A percentile compares a stretch with the other conserved stretches of the same genome.
These are phyloP conservation scores for Nestor notabilis DNA, from an alignment of 2,113 vertebrate genomes.

Conservation along the genomic window DNA sequence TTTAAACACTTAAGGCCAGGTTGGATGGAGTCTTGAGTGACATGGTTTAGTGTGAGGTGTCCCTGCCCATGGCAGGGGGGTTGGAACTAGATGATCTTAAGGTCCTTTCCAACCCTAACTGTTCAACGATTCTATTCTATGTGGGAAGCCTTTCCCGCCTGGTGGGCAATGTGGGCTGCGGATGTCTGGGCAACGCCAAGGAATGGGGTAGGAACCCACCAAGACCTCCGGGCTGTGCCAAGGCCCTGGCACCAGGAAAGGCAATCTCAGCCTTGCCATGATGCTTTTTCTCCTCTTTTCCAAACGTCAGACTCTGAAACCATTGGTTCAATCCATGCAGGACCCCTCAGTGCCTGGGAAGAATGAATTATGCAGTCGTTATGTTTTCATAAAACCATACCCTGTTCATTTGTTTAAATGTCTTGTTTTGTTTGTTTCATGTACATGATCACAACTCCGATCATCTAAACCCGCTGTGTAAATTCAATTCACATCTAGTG, in stretches of 20 bases:
- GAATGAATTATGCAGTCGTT: neutral
- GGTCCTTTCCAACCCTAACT: no score
- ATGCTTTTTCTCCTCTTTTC: neutral
- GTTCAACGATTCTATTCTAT: no score
- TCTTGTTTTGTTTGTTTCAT: neutral
- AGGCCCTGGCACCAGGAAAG: neutral
- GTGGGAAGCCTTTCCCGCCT: neutral
- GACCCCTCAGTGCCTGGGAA: neutral
- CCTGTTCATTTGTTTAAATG: slow-evolving; percentile 26
- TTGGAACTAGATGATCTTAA: no score
- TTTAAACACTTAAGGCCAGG: no score
- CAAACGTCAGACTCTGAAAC: neutral
- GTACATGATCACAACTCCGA: neutral
- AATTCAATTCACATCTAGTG: neutral
- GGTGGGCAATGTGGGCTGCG: accelerated
- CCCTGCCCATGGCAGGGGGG: no score
- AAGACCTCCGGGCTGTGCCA: neutral
- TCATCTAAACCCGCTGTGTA: neutral
- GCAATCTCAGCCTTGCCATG: neutral
- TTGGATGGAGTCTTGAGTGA: no score
- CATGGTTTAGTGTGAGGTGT: no score
- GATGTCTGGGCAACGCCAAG: neutral
- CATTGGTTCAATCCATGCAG: neutral
- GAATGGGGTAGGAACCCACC: neutral
- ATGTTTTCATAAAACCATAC: neutral